phyloP scores from a whole-genome alignment of 2,113 vertebrate species.

The Rhynchopsitta pachyrhyncha region DNA sequence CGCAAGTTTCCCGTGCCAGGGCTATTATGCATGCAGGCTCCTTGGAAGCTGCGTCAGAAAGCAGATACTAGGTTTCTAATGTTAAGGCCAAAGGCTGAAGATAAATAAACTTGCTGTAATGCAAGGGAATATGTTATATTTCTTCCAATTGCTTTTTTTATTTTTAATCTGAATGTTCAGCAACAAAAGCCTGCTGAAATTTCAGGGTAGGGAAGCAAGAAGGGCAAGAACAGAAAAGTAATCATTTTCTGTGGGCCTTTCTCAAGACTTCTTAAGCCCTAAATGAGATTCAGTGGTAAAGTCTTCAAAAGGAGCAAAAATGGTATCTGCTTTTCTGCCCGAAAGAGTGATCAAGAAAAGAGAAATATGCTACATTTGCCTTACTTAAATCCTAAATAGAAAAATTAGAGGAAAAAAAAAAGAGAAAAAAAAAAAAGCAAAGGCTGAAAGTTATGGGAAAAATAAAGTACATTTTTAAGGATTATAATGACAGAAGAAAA shows the following conservation, averaged over 20 bases:
- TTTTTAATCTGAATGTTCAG: neutral
- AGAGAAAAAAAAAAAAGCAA: neutral
- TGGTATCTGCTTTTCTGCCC: neutral
- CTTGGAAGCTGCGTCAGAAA: neutral
- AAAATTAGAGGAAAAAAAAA: neutral
- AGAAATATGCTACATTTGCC: neutral
- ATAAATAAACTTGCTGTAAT: neutral
- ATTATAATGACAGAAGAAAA: neutral
- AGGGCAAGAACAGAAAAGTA: neutral
- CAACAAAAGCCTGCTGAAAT: conserved; percentile 14
- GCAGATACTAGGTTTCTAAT: neutral
- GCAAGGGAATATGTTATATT: neutral
- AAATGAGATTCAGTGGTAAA: neutral
- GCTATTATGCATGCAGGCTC: neutral
- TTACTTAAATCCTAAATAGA: neutral
- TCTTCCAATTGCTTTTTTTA: conserved; percentile 29
- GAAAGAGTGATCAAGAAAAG: neutral
- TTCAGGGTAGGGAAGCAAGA: neutral
- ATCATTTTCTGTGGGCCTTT: neutral
- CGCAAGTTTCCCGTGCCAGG: neutral
- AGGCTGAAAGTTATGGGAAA: neutral
- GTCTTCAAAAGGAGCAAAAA: neutral
- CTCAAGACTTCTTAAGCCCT: neutral
- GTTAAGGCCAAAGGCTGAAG: neutral
- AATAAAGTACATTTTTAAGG: neutral